Evolutionary conservation across 92 coral and sea anemone species (phyloP).

Genomic region (Phenganax stokvisi): DNA sequence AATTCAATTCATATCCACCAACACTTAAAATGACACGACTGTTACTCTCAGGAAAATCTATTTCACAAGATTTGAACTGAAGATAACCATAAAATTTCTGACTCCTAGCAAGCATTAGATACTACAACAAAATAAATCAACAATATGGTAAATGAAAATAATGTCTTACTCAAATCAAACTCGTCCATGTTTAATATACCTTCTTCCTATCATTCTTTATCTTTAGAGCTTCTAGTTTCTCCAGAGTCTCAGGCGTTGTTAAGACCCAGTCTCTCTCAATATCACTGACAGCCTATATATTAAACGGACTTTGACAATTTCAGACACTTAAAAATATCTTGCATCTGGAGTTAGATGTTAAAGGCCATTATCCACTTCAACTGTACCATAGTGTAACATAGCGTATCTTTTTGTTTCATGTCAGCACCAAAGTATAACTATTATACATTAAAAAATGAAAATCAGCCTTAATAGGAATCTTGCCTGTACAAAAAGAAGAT

Average conservation of each 20-base stretch:
- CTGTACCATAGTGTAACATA: no score
- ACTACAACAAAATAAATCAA: conserved; percentile 45
- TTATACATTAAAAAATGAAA: neutral
- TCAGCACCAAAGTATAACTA: neutral
- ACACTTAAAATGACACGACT: conserved; percentile 67
- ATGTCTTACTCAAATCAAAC: neutral
- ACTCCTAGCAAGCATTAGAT: conserved; percentile 65
- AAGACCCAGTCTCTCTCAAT: conserved; percentile 86
- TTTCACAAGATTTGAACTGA: conserved; percentile 81
- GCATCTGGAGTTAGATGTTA: no score
- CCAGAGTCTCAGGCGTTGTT: conserved; percentile 73
- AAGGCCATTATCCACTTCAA: no score
- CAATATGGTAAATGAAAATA: neutral
- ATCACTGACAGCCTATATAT: conserved; percentile 80
- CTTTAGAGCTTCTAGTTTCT: conserved; percentile 61
- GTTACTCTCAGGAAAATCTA: conserved; percentile 76
- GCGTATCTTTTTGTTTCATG: no score
- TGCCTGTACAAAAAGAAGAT: conserved; percentile 90
- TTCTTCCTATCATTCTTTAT: conserved; percentile 66
- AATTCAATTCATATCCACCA: conserved; percentile 80
- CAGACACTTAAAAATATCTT: neutral
- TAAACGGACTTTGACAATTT: neutral
- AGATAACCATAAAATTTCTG: conserved; percentile 75
- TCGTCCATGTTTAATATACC: conserved; percentile 38
- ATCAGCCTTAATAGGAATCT: neutral